A percentile compares a stretch with the other conserved stretches of the same genome.
These are phyloP conservation scores for Poecilia latipinna DNA, from an alignment of 2,113 vertebrate species.

Conservation along the genomic window DNA sequence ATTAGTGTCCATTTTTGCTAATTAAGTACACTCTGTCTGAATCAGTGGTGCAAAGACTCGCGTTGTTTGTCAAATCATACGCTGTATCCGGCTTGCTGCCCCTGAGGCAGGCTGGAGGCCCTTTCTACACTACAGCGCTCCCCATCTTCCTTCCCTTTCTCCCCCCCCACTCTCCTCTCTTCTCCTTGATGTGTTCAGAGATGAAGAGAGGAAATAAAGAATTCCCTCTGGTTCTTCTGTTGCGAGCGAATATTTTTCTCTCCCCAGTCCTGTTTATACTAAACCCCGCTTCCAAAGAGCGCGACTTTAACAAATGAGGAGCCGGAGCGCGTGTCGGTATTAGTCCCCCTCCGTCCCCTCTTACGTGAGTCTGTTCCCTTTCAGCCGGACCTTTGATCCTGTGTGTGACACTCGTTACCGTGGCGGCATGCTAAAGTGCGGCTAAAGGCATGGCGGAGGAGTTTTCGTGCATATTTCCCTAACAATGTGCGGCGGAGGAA, in stretches of 20 bases:
- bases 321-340: constrained; percentile 21
- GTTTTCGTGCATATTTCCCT: constrained; percentile 61
- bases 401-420: constrained; percentile 14
- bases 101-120: constrained; percentile 71
- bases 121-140: constrained; percentile 55
- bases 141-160: constrained; percentile 43
- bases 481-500: constrained; percentile 57
- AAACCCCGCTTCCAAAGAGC: constrained; percentile 19
- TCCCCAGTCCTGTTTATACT: constrained; percentile 45
- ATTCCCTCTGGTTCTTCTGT: constrained; percentile 47
- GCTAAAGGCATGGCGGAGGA: constrained; percentile 36
- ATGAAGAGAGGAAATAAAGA: constrained; percentile 40
- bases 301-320: constrained; percentile 46
- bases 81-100: constrained; percentile 66
- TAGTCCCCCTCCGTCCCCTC: background rate
- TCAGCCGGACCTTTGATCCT: constrained; percentile 2
- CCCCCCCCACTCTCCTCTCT: background rate
- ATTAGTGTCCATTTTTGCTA: constrained; percentile 79
- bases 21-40: constrained; percentile 73
- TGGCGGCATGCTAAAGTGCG: constrained; percentile 36
- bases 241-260: constrained; percentile 13
- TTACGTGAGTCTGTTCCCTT: background rate
- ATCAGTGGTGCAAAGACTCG: constrained; percentile 74
- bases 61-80: constrained; percentile 75
- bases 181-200: constrained; percentile 41